phyloP scores from a whole-genome alignment of 2,113 vertebrate species.

The Salminus brasiliensis region DNA sequence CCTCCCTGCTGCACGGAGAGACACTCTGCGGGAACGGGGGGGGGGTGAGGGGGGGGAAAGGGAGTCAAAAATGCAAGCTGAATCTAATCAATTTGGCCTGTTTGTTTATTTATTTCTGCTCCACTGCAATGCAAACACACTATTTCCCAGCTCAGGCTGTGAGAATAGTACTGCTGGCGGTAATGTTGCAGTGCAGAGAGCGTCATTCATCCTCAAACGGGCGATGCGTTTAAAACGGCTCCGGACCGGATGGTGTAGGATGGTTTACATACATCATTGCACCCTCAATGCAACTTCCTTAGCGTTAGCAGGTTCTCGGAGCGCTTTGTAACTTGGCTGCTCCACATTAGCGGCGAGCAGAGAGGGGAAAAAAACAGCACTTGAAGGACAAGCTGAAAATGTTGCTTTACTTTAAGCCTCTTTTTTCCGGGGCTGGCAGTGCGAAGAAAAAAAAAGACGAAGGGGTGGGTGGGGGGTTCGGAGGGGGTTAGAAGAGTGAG shows the following conservation, averaged over 20 bases:
- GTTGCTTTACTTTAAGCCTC: conserved; percentile 36
- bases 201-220: conserved; percentile 26
- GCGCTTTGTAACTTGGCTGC: conserved; percentile 2
- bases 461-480: too few relatives aligned
- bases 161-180: conserved; percentile 28
- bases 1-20: conserved; percentile 34
- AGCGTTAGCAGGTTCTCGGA: neutral
- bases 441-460: too few relatives aligned
- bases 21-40: neutral
- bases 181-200: conserved; percentile 6
- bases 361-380: neutral
- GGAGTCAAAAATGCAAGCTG: conserved; percentile 41
- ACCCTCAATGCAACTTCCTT: neutral
- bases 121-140: conserved; percentile 26
- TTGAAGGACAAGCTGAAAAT: conserved; percentile 38
- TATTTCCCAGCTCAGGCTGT: conserved; percentile 22
- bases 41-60: neutral
- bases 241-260: neutral
- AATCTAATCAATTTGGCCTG: conserved; percentile 45
- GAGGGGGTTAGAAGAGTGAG: conserved; percentile 25
- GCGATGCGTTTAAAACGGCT: conserved; percentile 31
- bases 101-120: conserved; percentile 44
- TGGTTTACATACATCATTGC: conserved; percentile 22
- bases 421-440: conserved; percentile 21
- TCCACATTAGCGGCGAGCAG: conserved; percentile 16